Evolutionary conservation across 2,888 invertebrate species (phyloP).

Genomic region (Eupithecia vulgata): DNA sequence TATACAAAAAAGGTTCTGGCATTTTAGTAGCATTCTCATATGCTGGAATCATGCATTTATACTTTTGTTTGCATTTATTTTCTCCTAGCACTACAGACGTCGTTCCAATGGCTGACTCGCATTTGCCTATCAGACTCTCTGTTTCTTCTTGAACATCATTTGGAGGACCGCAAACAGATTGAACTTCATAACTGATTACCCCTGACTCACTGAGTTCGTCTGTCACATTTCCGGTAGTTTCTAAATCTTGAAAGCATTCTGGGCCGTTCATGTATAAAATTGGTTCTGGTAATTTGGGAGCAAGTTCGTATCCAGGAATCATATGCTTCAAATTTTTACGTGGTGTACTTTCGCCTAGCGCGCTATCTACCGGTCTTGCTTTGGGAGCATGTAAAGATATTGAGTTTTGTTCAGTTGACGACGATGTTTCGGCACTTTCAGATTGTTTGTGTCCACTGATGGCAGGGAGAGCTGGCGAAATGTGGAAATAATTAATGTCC

Average conservation of each 20-base stretch:
- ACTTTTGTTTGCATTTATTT: not conserved
- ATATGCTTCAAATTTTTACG: not conserved
- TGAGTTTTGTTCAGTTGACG: not conserved
- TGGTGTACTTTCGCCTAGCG: not conserved
- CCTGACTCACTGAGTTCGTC: not conserved
- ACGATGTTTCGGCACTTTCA: not conserved
- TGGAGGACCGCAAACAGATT: not conserved
- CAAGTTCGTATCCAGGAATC: not conserved
- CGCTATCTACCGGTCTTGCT: not conserved
- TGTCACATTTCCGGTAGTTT: not conserved
- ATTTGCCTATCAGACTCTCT: not conserved
- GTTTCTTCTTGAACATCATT: not conserved
- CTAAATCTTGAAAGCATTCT: not conserved
- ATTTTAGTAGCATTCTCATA: not conserved
- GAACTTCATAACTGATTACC: not conserved
- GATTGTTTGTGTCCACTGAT: not conserved
- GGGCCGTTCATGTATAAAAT: not conserved
- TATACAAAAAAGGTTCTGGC: constrained; percentile 1
- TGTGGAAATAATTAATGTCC: not conserved
- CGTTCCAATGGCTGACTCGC: not conserved
- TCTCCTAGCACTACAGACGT: not conserved
- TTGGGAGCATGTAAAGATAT: not conserved
- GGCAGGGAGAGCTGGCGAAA: not conserved
- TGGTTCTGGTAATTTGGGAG: not conserved
- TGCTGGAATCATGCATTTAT: not conserved